phyloP scores from a whole-genome alignment of 2,797 vertebrate species.

The Coregonus ussuriensis region DNA sequence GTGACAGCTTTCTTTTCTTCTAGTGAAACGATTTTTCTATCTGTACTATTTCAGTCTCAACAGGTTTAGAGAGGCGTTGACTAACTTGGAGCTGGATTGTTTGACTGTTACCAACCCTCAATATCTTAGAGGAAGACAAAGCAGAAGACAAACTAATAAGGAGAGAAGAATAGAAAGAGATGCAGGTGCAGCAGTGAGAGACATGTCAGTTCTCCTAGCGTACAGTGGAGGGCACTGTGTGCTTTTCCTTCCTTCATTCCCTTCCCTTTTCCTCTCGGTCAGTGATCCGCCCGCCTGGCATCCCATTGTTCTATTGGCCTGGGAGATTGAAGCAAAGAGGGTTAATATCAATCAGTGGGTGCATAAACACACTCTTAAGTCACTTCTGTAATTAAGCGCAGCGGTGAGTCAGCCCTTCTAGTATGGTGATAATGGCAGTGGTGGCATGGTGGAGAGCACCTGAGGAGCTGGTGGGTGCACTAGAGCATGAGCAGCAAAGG shows the following conservation, averaged over 20 bases:
- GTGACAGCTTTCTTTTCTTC: conserved; percentile 15
- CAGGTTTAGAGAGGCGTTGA: background rate
- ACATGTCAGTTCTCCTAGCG: conserved; percentile 6
- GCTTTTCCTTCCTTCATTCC: conserved; percentile 58
- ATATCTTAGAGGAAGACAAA: background rate
- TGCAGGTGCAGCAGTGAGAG: background rate
- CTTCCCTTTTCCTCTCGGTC: background rate
- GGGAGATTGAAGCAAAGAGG: conserved; percentile 71
- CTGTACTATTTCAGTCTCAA: too few species aligned
- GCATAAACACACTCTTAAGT: conserved; percentile 71
- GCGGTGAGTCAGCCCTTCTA: conserved; percentile 68
- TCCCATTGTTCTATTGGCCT: conserved; percentile 43
- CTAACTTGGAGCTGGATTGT: background rate
- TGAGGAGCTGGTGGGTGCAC: background rate
- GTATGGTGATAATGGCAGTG: conserved; percentile 35
- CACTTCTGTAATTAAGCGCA: conserved; percentile 68
- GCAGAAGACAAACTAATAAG: background rate
- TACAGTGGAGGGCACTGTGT: conserved; percentile 78
- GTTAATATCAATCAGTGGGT: conserved; percentile 73
- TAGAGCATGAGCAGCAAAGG: background rate
- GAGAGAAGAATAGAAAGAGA: background rate
- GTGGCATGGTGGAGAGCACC: conserved; percentile 22
- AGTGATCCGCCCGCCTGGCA: conserved; percentile 16
- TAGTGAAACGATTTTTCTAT: too few species aligned
- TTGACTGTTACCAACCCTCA: background rate